A percentile compares a stretch with the other conserved stretches of the same genome.
Evolutionary conservation across 2,113 vertebrate species (phyloP).

Genomic region (Halichoeres trimaculatus): DNA sequence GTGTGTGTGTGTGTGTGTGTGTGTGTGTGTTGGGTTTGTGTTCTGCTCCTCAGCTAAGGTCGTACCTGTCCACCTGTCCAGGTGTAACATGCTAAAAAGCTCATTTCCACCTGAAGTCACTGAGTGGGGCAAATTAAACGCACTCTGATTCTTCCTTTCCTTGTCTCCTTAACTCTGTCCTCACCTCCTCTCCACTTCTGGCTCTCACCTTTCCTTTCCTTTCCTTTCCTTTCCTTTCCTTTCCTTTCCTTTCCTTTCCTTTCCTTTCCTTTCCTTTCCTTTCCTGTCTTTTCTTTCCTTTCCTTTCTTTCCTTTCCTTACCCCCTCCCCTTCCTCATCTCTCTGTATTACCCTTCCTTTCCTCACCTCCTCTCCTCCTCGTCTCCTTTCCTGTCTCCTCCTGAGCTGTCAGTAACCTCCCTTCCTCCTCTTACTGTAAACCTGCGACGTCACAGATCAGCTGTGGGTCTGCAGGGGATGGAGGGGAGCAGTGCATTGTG

Average conservation of each 20-base stretch:
- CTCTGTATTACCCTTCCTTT: not conserved
- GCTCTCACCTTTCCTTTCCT: not conserved
- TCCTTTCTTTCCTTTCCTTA: conserved; percentile 2
- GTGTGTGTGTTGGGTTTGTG: no score
- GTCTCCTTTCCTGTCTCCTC: not conserved
- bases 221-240: not conserved
- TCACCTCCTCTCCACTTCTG: conserved; percentile 61
- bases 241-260: not conserved
- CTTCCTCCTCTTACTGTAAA: not conserved
- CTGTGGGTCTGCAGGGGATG: not conserved
- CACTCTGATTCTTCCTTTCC: no score
- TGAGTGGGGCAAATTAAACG: no score
- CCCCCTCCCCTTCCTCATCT: not conserved
- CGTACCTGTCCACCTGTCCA: no score
- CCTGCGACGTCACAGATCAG: not conserved
- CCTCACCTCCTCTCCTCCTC: not conserved
- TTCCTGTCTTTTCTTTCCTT: conserved; percentile 63
- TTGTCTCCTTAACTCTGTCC: conserved; percentile 3
- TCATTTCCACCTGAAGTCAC: no score
- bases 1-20: no score
- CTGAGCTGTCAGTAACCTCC: no score
- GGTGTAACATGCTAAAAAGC: no score
- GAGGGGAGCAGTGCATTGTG: conserved; percentile 24
- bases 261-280: conserved; percentile 40
- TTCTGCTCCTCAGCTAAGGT: no score